These are phyloP conservation scores for Spinus pinus DNA, from an alignment of 2,797 vertebrate genomes.

Conservation along the genomic window DNA sequence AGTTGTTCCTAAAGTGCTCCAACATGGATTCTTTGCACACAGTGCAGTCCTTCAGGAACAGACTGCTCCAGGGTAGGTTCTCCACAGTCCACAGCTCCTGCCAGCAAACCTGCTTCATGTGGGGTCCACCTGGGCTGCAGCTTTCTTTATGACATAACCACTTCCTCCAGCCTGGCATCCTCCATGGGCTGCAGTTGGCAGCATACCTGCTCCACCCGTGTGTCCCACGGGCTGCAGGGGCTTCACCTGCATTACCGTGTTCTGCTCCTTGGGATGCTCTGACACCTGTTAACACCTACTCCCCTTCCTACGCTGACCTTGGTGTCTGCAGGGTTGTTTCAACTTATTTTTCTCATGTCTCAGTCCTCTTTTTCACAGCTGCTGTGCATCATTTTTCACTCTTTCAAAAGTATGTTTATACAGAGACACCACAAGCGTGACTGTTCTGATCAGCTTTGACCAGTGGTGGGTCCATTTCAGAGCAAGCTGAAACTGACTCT, in stretches of 20 bases:
- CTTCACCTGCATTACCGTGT: not conserved
- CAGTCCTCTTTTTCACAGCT: not conserved
- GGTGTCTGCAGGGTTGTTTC: not conserved
- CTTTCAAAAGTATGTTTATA: not conserved
- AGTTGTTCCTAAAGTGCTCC: not conserved
- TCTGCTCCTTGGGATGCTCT: not conserved
- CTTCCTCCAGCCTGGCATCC: not conserved
- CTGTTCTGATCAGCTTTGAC: not conserved
- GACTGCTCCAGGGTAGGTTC: not conserved
- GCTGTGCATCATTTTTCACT: not conserved
- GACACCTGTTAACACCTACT: not conserved
- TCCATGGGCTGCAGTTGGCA: not conserved
- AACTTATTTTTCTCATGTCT: not conserved
- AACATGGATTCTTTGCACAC: not conserved
- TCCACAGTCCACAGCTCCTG: not conserved
- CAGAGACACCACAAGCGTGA: not conserved
- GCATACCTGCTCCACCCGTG: not conserved
- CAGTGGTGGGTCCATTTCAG: not conserved
- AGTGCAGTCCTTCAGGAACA: not conserved
- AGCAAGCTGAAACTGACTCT: not conserved
- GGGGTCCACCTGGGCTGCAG: not conserved
- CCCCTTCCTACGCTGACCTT: not conserved
- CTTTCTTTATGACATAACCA: not conserved
- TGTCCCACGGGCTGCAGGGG: not conserved
- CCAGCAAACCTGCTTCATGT: not conserved